Conservation (phyloP, 2,888 invertebrate genomes). For the Pycnomerus fuliginosus region DNA sequence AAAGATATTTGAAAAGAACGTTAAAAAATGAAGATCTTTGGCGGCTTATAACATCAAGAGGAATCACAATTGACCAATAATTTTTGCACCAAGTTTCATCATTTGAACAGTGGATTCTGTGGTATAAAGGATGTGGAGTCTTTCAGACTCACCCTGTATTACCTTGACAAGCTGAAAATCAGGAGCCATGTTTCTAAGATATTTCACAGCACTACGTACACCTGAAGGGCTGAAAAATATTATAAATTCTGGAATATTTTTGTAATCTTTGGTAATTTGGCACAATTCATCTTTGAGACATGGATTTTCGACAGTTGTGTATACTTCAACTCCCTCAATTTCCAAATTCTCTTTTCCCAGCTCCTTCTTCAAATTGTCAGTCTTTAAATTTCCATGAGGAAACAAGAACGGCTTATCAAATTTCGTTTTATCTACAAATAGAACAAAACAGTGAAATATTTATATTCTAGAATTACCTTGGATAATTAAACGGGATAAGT, state of each 20-base stretch:
- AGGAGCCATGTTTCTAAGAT: conserved; percentile 45
- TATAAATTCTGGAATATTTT: conserved; percentile 53
- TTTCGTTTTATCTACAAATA: conserved; percentile 41
- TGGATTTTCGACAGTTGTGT: conserved; percentile 56
- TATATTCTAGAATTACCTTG: conserved; percentile 42
- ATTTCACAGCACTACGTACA: conserved; percentile 53
- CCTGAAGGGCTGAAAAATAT: conserved; percentile 64
- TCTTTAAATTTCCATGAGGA: conserved; percentile 60
- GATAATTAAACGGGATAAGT: conserved; percentile 55
- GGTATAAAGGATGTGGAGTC: too few species aligned
- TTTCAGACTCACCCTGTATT: too few species aligned
- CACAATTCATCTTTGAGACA: conserved; percentile 52
- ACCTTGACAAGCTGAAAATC: conserved; percentile 38
- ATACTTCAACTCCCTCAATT: conserved; percentile 56
- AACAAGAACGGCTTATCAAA: conserved; percentile 54
- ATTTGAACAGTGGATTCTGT: too few species aligned
- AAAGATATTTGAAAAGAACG: too few species aligned
- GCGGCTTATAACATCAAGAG: too few species aligned
- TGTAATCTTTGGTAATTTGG: conserved; percentile 45
- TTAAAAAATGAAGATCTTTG: too few species aligned
- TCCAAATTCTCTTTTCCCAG: conserved; percentile 50
- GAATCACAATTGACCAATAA: too few species aligned
- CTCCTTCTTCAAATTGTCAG: conserved; percentile 54
- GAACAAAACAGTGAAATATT: conserved; percentile 1
- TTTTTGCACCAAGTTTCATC: too few species aligned